phyloP scores from a whole-genome alignment of 2,888 invertebrate genomes.

The Hololepta plana region DNA sequence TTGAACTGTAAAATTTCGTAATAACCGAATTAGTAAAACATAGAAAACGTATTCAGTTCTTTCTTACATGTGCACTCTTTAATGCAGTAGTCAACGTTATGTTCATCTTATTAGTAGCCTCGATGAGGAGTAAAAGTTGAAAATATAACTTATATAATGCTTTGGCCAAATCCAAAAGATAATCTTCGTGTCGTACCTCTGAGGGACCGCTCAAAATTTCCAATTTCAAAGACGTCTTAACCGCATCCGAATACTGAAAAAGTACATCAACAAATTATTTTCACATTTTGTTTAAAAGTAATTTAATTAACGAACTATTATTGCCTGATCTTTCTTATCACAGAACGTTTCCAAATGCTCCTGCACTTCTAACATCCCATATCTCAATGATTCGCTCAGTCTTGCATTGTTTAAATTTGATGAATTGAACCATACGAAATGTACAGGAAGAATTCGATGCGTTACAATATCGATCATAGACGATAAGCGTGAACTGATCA shows the following conservation, averaged over 20 bases:
- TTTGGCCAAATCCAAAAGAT: slow-evolving; percentile 67
- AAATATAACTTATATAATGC: slow-evolving; percentile 84
- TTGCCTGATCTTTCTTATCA: slow-evolving; percentile 76
- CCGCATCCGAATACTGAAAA: slow-evolving; percentile 57
- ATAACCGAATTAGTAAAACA: background rate
- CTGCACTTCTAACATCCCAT: slow-evolving; percentile 79
- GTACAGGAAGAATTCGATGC: slow-evolving; percentile 50
- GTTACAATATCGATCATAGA: slow-evolving; percentile 44
- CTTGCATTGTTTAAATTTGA: slow-evolving; percentile 52
- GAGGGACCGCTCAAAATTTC: slow-evolving; percentile 39
- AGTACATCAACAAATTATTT: background rate
- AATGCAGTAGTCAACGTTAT: slow-evolving; percentile 42
- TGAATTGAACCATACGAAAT: slow-evolving; percentile 74
- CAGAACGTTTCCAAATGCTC: slow-evolving; percentile 92
- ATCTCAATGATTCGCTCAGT: slow-evolving; percentile 68
- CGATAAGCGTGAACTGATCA: slow-evolving; percentile 32
- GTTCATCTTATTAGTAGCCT: slow-evolving; percentile 73
- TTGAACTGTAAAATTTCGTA: slow-evolving; percentile 29
- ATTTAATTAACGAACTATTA: slow-evolving; percentile 38
- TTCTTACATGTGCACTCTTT: slow-evolving; percentile 34
- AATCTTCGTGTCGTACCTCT: slow-evolving; percentile 38
- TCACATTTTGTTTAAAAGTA: slow-evolving; percentile 1
- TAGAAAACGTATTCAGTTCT: background rate
- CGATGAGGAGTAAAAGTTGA: slow-evolving; percentile 74
- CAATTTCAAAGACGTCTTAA: slow-evolving; percentile 65